Evolutionary conservation across 2,113 vertebrate species (phyloP).

Genomic region (Sminthopsis crassicaudata): DNA sequence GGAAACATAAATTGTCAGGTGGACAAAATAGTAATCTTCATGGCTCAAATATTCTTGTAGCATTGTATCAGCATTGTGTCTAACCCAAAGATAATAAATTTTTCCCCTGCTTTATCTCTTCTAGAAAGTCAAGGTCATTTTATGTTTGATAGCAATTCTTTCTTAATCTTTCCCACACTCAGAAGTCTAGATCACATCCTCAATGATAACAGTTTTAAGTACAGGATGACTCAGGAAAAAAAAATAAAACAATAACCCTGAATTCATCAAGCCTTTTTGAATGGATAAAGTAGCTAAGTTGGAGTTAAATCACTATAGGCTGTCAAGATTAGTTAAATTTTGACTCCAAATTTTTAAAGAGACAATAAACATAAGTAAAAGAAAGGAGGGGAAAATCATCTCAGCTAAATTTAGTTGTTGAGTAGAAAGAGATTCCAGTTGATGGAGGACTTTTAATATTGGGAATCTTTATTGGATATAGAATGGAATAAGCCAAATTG

Average conservation of each 20-base stretch:
- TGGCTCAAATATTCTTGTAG: conserved; percentile 43
- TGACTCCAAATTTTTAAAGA: not conserved
- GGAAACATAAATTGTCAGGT: conserved; percentile 46
- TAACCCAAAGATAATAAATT: conserved; percentile 69
- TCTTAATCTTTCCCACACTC: conserved; percentile 37
- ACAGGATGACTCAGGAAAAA: conserved; percentile 60
- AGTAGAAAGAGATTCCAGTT: not conserved
- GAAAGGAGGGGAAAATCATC: not conserved
- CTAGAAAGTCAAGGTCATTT: conserved; percentile 56
- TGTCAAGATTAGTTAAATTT: not conserved
- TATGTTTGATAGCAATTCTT: conserved; percentile 62
- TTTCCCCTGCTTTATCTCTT: conserved; percentile 58
- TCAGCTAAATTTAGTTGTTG: not conserved
- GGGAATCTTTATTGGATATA: not conserved
- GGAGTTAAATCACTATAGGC: not conserved
- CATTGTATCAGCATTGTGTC: conserved; percentile 58
- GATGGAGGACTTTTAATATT: not conserved
- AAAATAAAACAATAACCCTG: not conserved
- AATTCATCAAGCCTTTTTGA: not conserved
- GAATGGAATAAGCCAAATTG: not conserved
- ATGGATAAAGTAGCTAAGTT: not conserved
- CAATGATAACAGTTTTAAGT: conserved; percentile 27
- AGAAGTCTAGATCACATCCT: conserved; percentile 58
- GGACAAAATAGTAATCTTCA: conserved; percentile 47
- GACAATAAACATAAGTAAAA: not conserved